These are phyloP conservation scores for Diaperis boleti DNA, from an alignment of 2,888 invertebrate genomes.

Conservation along the genomic window DNA sequence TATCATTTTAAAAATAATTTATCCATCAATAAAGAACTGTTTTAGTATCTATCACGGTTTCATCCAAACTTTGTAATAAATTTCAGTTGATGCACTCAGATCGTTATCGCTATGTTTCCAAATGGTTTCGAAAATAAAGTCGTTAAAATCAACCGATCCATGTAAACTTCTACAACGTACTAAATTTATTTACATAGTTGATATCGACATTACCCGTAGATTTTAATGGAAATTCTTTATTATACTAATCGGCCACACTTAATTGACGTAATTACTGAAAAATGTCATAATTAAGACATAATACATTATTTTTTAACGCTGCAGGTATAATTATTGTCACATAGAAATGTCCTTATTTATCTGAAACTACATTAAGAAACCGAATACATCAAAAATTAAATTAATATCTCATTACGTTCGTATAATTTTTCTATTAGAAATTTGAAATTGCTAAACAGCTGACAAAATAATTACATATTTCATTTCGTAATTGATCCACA, in stretches of 20 bases:
- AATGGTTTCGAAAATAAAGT: constrained; percentile 39
- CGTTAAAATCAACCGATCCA: constrained; percentile 41
- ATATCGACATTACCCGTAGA: constrained; percentile 37
- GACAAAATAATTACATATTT: not conserved
- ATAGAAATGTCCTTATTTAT: constrained; percentile 28
- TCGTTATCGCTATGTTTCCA: constrained; percentile 33
- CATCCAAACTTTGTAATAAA: constrained; percentile 34
- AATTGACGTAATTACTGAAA: constrained; percentile 34
- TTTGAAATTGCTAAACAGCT: not conserved
- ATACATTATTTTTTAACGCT: constrained; percentile 34
- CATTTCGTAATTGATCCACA: too few species aligned
- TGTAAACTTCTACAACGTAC: constrained; percentile 38
- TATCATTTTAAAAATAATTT: constrained; percentile 35
- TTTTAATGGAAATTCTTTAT: constrained; percentile 43
- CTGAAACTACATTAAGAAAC: constrained; percentile 27
- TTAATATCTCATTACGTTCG: constrained; percentile 8
- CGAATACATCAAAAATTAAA: constrained; percentile 34
- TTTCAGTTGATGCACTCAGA: constrained; percentile 33
- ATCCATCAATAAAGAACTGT: constrained; percentile 20
- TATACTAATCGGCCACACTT: constrained; percentile 39
- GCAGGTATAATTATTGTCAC: constrained; percentile 26
- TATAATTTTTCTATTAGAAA: constrained; percentile 1
- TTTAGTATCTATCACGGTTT: constrained; percentile 31
- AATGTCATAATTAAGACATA: constrained; percentile 41
- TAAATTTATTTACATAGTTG: constrained; percentile 39